Evolutionary conservation across 2,797 vertebrate genomes (phyloP).

Genomic region (Chelon auratus): DNA sequence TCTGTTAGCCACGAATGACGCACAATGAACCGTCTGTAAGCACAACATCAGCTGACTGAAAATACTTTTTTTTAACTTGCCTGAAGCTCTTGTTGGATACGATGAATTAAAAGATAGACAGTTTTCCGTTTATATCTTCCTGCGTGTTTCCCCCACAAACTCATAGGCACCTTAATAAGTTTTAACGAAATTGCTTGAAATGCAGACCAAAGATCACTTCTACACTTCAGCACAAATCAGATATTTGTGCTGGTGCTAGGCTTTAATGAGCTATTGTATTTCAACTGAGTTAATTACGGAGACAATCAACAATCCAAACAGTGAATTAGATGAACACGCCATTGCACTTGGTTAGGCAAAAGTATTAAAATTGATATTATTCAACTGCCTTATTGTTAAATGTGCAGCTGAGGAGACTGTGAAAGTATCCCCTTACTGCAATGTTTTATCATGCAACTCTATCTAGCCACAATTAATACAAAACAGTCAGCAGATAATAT

Average conservation of each 20-base stretch:
- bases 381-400: no score
- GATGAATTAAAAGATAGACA: not conserved
- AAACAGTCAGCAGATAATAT: no score
- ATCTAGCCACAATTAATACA: no score
- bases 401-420: no score
- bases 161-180: not conserved
- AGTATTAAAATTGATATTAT: no score
- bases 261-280: conserved; percentile 23
- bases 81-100: not conserved
- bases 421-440: no score
- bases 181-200: not conserved
- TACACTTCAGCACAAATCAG: not conserved
- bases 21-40: conserved; percentile 37
- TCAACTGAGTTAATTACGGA: conserved; percentile 19
- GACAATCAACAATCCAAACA: no score
- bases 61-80: not conserved
- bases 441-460: no score
- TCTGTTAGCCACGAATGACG: not conserved
- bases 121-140: not conserved
- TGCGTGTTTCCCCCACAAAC: not conserved
- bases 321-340: no score
- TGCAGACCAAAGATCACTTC: not conserved
- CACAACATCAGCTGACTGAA: conserved; percentile 35
- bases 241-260: not conserved
- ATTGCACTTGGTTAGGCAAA: no score